Evolutionary conservation across 1,140 invertebrate species (phyloP), one percentile per base, ranked within the genome.

Genomic region (Leptopilina clavipes): DNA sequence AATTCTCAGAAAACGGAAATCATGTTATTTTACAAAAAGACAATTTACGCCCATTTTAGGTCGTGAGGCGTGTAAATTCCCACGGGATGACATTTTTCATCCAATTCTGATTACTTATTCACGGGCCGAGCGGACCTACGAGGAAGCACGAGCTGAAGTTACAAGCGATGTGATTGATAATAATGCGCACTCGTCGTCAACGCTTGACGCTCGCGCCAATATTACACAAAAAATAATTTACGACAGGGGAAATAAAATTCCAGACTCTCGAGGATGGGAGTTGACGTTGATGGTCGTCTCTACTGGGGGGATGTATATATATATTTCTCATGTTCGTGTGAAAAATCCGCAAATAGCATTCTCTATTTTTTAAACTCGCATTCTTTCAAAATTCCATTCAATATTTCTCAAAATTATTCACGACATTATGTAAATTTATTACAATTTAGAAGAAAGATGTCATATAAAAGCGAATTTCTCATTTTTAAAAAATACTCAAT

Each of bases 91-190:
- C 82, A 85, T 79, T 84, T 85, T 84, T 84, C 84, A 83, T 84
- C 84, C 82, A 82, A 81, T 82, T 83, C 78, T 84, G 82, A 85
- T 85, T 85, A 85, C 84, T 84, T 85, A 85, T 84, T 85, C 83
- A 85, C 82, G 79, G 76, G 59, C 82, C 82, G 82, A 79, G 78
- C 79, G 82, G 75, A 73, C 77, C 11, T 40, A 37, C 18, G 81
- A 83, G 80, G 70, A 75, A 19, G 25, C 25, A 31, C 11, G 56
- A 59, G 31, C 17, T 37, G 73, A 65, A 40, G 52, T 44, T 74
- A 40, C 25, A 25, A 79, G 79, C 82, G 81, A 79, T 54, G 79
- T 84, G 83, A 85, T 85, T 85, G 83, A 85, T 85, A 84, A 84
- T 84, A 84, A 84, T 85, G 80, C 83, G 79, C 78, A 73, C 76